Evolutionary conservation across 2,888 invertebrate genomes (phyloP), one percentile per base, ranked within the genome.

Genomic region (Gnatocerus cornutus): DNA sequence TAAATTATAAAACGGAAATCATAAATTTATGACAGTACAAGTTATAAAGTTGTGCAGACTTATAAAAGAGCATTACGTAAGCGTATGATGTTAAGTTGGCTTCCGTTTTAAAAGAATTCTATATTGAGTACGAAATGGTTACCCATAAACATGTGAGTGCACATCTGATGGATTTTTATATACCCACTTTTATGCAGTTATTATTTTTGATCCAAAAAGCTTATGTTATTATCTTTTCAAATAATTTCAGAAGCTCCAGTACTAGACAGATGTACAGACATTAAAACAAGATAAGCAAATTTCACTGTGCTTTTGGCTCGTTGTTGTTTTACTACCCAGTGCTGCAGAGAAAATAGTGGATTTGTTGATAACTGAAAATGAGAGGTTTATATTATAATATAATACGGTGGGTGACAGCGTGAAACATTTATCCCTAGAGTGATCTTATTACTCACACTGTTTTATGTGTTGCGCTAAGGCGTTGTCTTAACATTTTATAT

Each of bases 401-500:
- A 68, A 55, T 61, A 61, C 52, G 46, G 59, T 64, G 59, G 50
- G 64, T 69, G 69, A 69, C 69, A 69, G 59, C 43, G 69, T 69
- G 69, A 69, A 64, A 62, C 64, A 69, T 69, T 58, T 58, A 64
- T 69, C 69, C 69, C 69, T 27, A 21, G 69, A 69, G 69, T 69
- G 58, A 69, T 64, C 69, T 69, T 69, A 69, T 63, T 58, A 69
- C 69, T 69, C 69, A 69, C 59, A 64, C 69, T 69, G 64, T 64
- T 69, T 69, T 69, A 69, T 64, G 69, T 64, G 14, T 50, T 58
- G 37, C 64, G 64, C 64, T 64, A 69, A 69, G 64, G 64, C 64
- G 58, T 52, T 69, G 69, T 69, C 69, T 56, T 69, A 64, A 64
- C 64, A 64, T 69, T 69, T 69, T 69, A 69, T 69, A 69, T 69